phyloP scores from a whole-genome alignment of 2,888 invertebrate genomes.

The Thymelicus acteon region DNA sequence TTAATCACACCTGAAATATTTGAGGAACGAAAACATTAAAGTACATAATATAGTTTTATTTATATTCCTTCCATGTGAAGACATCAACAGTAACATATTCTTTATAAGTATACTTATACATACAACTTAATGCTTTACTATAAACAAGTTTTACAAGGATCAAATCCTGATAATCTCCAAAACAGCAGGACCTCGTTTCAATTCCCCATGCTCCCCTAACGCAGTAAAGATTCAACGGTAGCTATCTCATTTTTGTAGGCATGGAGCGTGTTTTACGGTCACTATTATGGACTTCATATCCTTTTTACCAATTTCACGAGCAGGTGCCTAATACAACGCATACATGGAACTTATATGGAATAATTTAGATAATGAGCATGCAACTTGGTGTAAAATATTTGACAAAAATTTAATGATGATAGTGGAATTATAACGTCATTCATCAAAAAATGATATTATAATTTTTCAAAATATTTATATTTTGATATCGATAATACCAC shows the following conservation, averaged over 20 bases:
- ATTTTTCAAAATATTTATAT: no score
- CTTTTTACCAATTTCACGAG: slow-evolving; percentile 23
- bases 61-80: no score
- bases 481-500: no score
- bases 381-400: background rate
- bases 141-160: background rate
- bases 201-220: slow-evolving; percentile 42
- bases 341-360: background rate
- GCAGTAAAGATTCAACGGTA: slow-evolving; percentile 54
- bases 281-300: slow-evolving; percentile 31
- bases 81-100: no score
- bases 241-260: slow-evolving; percentile 54
- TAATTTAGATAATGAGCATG: background rate
- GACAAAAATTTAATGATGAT: no score
- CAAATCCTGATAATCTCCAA: slow-evolving; percentile 3
- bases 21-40: no score
- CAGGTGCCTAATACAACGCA: background rate
- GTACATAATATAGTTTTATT: no score
- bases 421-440: no score
- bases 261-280: slow-evolving; percentile 52
- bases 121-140: no score
- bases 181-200: slow-evolving; percentile 42
- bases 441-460: no score
- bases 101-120: no score
- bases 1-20: no score